Percentiles rank a stretch among this genome's conserved stretches.
Conservation (phyloP, 2,888 invertebrate genomes). For the Microplitis deprimator region DNA sequence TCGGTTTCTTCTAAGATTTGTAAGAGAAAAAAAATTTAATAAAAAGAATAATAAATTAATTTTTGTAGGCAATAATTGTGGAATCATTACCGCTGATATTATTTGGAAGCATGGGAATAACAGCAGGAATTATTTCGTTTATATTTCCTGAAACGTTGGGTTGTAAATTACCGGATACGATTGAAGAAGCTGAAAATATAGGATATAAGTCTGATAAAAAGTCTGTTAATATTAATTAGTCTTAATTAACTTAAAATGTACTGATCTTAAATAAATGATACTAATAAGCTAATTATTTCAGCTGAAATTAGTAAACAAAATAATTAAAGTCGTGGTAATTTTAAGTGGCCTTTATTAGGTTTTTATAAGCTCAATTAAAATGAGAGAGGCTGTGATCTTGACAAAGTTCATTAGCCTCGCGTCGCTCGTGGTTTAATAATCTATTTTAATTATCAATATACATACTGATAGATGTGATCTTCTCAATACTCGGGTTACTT, state of each 20-base stretch:
- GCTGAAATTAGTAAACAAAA: no score
- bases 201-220: constrained; percentile 50
- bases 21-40: no score
- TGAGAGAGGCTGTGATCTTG: not conserved
- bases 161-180: constrained; percentile 77
- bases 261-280: not conserved
- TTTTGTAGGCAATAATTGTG: constrained; percentile 61
- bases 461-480: not conserved
- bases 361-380: not conserved
- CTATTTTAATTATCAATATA: not conserved
- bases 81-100: constrained; percentile 76
- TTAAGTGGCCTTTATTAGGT: not conserved
- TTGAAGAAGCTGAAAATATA: constrained; percentile 78
- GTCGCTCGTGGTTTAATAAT: not conserved
- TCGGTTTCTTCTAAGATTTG: no score
- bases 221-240: not conserved
- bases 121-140: constrained; percentile 77
- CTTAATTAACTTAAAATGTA: not conserved
- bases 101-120: constrained; percentile 76
- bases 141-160: constrained; percentile 81
- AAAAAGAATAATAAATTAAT: not conserved
- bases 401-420: not conserved
- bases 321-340: not conserved
- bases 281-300: not conserved
- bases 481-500: not conserved